Base-by-base conservation (phyloP, 2,113 vertebrate species). In the Acanthisitta chloris region DNA sequence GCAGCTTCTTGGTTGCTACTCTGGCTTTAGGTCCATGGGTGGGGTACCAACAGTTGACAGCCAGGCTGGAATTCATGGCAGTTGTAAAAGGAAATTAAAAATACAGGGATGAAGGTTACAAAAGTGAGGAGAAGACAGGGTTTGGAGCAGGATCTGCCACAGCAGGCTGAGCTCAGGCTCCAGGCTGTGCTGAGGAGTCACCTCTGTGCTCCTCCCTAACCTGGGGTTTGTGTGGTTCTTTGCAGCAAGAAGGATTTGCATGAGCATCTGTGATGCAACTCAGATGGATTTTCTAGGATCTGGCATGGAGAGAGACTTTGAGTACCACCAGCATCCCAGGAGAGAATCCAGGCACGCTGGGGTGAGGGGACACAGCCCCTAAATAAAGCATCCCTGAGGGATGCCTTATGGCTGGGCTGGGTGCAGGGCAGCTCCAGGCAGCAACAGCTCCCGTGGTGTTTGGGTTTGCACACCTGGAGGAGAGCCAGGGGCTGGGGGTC, bases 11-110 rank as follows among this genome's bases (percentile, higher is more conserved):
- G 36, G n/a, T 55, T 24, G 31, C 36, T 59, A 40, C 20, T 25
- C 6, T 1, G 2, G 40, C 13, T 76, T 67, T 1, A 4, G 12
- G 5, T 49, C 66, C 29, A 14, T 0, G 0, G 0, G 2, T 36
- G 48, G 12, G 28, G 66, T 34, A n/a, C 24, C 4, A 9, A 42
- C 2, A 8, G 45, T 19, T 1, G 1, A 46, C 13, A 51, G 40
- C 34, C 6, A 33, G 59, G 15, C 59, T 84, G 72, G 28, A 52
- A 49, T 34, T 42, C 17, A 0, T 8, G 26, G 40, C 17, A 24
- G 4, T 6, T 26, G 38, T 42, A 7, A 64, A 49, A 40, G 59
- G 59, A 51, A 2, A 10, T 26, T 42, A 25, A 43, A 40, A 64
- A 67, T 1, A 14, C 26, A 48, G 23, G 46, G 69, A 10, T 38